A percentile compares a stretch with the other conserved stretches of the same genome.
Evolutionary conservation across 2,888 invertebrate species (phyloP).

Genomic region (Platycheirus albimanus): DNA sequence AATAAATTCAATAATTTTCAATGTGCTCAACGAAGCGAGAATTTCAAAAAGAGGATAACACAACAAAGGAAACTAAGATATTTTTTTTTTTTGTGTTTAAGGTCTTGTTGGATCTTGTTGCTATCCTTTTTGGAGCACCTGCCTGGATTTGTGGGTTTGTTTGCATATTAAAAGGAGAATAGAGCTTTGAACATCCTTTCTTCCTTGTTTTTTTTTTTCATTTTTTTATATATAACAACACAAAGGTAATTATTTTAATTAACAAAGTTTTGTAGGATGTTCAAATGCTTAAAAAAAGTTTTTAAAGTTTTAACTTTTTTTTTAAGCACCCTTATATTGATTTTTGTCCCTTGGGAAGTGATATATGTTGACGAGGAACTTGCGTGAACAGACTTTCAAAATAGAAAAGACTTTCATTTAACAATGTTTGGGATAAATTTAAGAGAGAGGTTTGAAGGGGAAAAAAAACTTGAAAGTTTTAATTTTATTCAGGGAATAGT

Average conservation of each 20-base stretch:
- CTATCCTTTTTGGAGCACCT: neutral
- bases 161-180: slow-evolving; percentile 10
- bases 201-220: neutral
- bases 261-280: slow-evolving; percentile 21
- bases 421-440: too few species aligned
- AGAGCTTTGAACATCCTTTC: slow-evolving; percentile 17
- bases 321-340: neutral
- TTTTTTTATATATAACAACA: too few species aligned
- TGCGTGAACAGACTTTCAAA: too few species aligned
- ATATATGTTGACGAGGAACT: too few species aligned
- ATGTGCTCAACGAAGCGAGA: neutral
- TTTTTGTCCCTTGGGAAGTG: too few species aligned
- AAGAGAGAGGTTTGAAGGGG: too few species aligned
- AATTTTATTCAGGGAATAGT: too few species aligned
- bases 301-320: neutral
- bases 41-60: slow-evolving; percentile 12
- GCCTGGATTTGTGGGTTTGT: slow-evolving; percentile 13
- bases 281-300: slow-evolving; percentile 12
- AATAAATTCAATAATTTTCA: slow-evolving; percentile 22
- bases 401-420: too few species aligned
- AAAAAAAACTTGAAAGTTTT: too few species aligned
- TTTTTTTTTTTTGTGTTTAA: too few species aligned
- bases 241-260: slow-evolving; percentile 31
- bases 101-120: slow-evolving; percentile 1
- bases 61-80: slow-evolving; percentile 7